Conservation (phyloP, 1,140 invertebrate species). For the Drosophila albomicans region DNA sequence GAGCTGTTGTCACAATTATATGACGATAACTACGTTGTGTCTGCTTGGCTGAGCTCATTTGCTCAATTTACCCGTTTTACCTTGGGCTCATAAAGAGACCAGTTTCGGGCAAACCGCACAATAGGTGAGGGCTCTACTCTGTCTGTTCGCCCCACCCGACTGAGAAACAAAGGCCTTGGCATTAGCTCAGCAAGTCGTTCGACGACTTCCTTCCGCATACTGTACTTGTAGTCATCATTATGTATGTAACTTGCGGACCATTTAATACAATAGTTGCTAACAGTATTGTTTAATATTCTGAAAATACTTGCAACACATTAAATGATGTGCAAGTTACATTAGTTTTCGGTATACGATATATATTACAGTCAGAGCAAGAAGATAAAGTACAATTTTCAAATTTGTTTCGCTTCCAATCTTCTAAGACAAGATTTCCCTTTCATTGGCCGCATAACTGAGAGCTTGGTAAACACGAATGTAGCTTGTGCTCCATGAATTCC, state of each 20-base stretch:
- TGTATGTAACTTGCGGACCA: background rate
- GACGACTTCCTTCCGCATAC: conserved; percentile 41
- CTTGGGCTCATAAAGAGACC: conserved; percentile 18
- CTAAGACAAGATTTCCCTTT: conserved; percentile 25
- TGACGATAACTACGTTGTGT: conserved; percentile 1
- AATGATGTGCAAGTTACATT: background rate
- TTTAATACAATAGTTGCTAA: conserved; percentile 1
- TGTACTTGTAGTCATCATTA: conserved; percentile 4
- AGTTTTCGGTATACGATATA: no score
- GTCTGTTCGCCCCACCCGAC: background rate
- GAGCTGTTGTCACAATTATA: conserved; percentile 2
- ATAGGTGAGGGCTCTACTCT: conserved; percentile 2
- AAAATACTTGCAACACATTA: background rate
- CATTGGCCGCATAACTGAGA: conserved; percentile 7
- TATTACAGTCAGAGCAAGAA: no score
- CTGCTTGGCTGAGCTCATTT: conserved; percentile 1
- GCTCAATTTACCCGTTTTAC: conserved; percentile 24
- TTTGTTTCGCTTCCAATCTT: background rate
- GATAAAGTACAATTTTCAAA: background rate
- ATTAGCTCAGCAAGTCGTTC: conserved; percentile 8
- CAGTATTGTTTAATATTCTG: background rate
- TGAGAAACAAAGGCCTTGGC: conserved; percentile 28
- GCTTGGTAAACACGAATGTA: background rate
- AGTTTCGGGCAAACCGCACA: conserved; percentile 20
- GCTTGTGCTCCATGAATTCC: background rate